Percentiles rank a stretch among this genome's conserved stretches.
These are phyloP conservation scores for Dynastes tityus DNA, from an alignment of 2,888 invertebrate species.

Conservation along the genomic window DNA sequence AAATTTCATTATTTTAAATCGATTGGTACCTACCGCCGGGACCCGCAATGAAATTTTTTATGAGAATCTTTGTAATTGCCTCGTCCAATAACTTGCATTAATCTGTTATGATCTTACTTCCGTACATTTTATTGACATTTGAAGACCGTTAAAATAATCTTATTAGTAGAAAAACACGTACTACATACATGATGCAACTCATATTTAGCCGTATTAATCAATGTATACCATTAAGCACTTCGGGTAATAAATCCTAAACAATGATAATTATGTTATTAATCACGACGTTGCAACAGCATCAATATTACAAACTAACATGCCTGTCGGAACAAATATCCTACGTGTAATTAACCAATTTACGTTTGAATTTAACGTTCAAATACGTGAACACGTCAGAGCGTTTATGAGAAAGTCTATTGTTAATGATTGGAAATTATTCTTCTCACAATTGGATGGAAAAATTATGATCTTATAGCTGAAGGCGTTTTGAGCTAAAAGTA, in stretches of 20 bases:
- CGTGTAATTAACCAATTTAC: slow-evolving; percentile 35
- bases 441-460: slow-evolving; percentile 2
- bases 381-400: slow-evolving; percentile 13
- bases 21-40: no score
- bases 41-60: no score
- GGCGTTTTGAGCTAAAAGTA: no score
- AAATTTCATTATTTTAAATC: neutral
- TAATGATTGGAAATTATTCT: slow-evolving; percentile 5
- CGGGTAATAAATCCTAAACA: slow-evolving; percentile 41
- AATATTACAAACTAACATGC: slow-evolving; percentile 26
- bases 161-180: neutral
- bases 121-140: neutral
- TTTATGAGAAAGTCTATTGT: slow-evolving; percentile 4
- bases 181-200: slow-evolving; percentile 7
- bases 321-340: slow-evolving; percentile 19
- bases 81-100: neutral
- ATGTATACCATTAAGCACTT: slow-evolving; percentile 23
- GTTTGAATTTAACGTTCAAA: slow-evolving; percentile 25
- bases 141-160: neutral
- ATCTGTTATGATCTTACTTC: no score
- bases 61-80: neutral
- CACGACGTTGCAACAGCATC: slow-evolving; percentile 33
- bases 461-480: neutral
- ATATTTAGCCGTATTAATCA: slow-evolving; percentile 20
- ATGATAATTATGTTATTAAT: slow-evolving; percentile 44